Evolutionary conservation across 2,888 invertebrate species (phyloP), one percentile per base, ranked within the genome.

Genomic region (Dryadula phaetusa): DNA sequence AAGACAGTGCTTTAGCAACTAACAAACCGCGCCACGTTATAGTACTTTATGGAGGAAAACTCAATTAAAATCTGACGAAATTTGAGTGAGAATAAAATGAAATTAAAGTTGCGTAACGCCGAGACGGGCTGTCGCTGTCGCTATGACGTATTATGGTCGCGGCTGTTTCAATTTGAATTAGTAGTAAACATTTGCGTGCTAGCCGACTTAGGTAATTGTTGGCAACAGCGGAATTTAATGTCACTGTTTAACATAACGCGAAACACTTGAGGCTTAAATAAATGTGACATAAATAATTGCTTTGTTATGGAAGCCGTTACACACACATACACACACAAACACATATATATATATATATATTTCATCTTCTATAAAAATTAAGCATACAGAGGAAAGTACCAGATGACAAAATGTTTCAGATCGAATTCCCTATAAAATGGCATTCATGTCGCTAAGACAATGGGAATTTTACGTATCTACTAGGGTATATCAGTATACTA

Each of bases 31-130:
- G 77, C 74, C 76, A 75, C 73, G 72, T 78, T 78, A 77, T 68
- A 74, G 75, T 72, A 83, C 78, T 88, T 87, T 85, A 87, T 80
- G 80, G 81, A 78, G 79, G 75, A 66, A 74, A 84, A 86, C 85
- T 86, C 87, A 85, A 90, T 90, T 92, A 88, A 89, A 90, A 85
- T 83, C 81, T 81, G 77, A 81, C 84, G 83, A 85, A 89, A 90
- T 86, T 80, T 82, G 78, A 79, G 80, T 79, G 79, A 75, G 79
- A 76, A 76, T 79, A 75, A 82, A 84, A 84, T 84, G 82, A 82
- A 88, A 86, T 88, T 89, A 86, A 92, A 91, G 87, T 88, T 85
- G 84, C 84, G 83, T 84, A 79, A 84, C 78, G 77, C 75, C 72
- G 78, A 74, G 77, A 76, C 77, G 76, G 74, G 72, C 74, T 76